Percentiles rank a stretch among this genome's conserved stretches.
Evolutionary conservation across 1,140 invertebrate genomes (phyloP).

Genomic region (Solenopsis fugax): DNA sequence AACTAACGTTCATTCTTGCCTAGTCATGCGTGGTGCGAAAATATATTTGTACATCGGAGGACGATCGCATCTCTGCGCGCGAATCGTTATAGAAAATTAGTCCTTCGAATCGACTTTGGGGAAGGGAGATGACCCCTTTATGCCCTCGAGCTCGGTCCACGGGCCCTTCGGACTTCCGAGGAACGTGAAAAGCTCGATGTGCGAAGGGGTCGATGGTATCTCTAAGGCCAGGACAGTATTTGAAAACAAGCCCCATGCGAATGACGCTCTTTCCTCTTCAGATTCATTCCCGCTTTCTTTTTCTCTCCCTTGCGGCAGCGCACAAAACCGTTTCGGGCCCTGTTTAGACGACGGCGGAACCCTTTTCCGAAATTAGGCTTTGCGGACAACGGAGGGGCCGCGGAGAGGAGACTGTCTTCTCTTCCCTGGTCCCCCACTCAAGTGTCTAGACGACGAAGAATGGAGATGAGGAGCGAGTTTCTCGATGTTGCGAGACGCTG

Average conservation of each 20-base stretch:
- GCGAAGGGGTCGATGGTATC: conserved; percentile 66
- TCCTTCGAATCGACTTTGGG: conserved; percentile 36
- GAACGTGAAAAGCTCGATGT: conserved; percentile 68
- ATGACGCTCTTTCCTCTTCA: conserved; percentile 46
- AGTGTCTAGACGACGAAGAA: conserved; percentile 51
- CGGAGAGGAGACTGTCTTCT: conserved; percentile 28
- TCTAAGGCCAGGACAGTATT: conserved; percentile 64
- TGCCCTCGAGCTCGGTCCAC: neutral
- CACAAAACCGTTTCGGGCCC: conserved; percentile 54
- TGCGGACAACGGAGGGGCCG: conserved; percentile 41
- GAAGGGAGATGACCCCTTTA: conserved; percentile 58
- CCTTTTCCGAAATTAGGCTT: conserved; percentile 71
- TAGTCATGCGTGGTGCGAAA: conserved; percentile 38
- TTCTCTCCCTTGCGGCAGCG: conserved; percentile 10
- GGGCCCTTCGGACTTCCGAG: conserved; percentile 51
- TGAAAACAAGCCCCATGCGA: conserved; percentile 71
- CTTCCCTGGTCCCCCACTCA: neutral
- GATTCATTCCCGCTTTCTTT: conserved; percentile 36
- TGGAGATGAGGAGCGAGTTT: conserved; percentile 42
- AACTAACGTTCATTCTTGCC: conserved; percentile 25
- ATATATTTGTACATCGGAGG: conserved; percentile 37
- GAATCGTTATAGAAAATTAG: conserved; percentile 62
- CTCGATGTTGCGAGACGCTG: conserved; percentile 5
- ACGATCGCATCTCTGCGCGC: conserved; percentile 10
- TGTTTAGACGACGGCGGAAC: conserved; percentile 37